Evolutionary conservation across 2,113 vertebrate species (phyloP), one percentile per base, ranked within the genome.

Genomic region (Falco punctatus): DNA sequence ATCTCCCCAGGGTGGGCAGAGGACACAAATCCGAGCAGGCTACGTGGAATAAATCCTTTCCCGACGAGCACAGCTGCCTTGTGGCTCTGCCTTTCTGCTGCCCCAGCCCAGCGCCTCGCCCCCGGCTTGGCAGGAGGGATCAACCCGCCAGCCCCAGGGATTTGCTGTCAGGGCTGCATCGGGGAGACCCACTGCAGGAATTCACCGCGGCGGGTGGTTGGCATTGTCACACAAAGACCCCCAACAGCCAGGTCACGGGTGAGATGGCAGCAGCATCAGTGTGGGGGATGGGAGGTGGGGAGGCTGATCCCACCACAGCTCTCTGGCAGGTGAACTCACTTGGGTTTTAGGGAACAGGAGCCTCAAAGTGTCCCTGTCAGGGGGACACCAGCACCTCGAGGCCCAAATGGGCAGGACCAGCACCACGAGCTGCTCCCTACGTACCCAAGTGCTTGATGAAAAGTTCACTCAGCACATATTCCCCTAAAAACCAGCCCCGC

Each of bases 1-100:
- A 17, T 33, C 27, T 51, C 27, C 27, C 77, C 12, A 30, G 38
- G 51, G 4, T 5, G 23, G 27, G 26, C 20, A 42, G 12, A 42
- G 12, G 12, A 42, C 23, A 30, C 46, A 61, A 66, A 91, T 67
- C 83, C 46, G 7, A 26, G 40, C n/a, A 11, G 77, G 64, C 88
- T 62, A 48, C 3, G 18, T 46, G 66, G 54, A 83, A 75, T 96
- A 97, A 97, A 96, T 30, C 86, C 74, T 59, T 86, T 69, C 69
- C 40, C 46, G 38, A 17, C 5, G 2, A 86, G 90, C 92, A 81
- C 28, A 26, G 88, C 87, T 6, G 70, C 2, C 13, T 11, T 7
- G 20, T 81, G 6, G 0, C 6, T 14, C 70, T 48, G 54, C 61
- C 28, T 18, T 16, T 26, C 9, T n/a, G 58, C 66, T n/a, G 15